Conservation (phyloP, 2,888 invertebrate species). For the Hirtodrosophila trivittata region DNA sequence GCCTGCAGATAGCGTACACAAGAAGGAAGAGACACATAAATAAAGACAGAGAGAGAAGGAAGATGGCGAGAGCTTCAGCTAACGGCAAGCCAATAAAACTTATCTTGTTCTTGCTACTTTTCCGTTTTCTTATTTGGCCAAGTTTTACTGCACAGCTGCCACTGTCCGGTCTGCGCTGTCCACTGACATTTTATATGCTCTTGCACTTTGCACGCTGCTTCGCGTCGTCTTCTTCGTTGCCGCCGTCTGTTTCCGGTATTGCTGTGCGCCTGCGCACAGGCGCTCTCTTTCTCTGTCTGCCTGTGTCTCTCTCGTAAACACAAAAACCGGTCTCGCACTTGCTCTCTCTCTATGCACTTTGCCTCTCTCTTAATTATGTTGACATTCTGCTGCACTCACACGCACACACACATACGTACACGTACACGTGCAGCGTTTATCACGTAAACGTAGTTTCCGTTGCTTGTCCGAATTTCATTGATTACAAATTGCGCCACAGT, state of each 20-base stretch:
- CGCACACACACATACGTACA: slow-evolving; percentile 12
- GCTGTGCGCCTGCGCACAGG: slow-evolving; percentile 60
- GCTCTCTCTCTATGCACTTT: slow-evolving; percentile 14
- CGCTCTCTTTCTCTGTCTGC: slow-evolving; percentile 22
- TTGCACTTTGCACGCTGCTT: slow-evolving; percentile 52
- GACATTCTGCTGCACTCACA: slow-evolving; percentile 60
- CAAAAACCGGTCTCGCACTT: slow-evolving; percentile 51
- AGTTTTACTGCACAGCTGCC: slow-evolving; percentile 31
- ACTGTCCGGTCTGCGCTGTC: slow-evolving; percentile 5
- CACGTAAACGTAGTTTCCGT: slow-evolving; percentile 47
- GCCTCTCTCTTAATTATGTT: slow-evolving; percentile 50
- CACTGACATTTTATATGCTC: slow-evolving; percentile 26
- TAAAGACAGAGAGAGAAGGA: background rate
- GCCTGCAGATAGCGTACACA: slow-evolving; percentile 11
- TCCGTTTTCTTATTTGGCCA: slow-evolving; percentile 44
- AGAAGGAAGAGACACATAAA: slow-evolving; percentile 11
- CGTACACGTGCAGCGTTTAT: slow-evolving; percentile 38
- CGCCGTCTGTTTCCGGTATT: slow-evolving; percentile 63
- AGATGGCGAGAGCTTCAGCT: slow-evolving; percentile 19
- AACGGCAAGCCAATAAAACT: slow-evolving; percentile 47
- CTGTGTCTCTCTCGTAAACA: slow-evolving; percentile 6
- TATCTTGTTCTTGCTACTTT: slow-evolving; percentile 47
- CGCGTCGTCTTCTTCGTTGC: slow-evolving; percentile 31
- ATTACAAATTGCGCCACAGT: slow-evolving; percentile 44
- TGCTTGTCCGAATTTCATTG: slow-evolving; percentile 57